These are phyloP conservation scores for Plebejus argus DNA, from an alignment of 2,888 invertebrate species.

Conservation along the genomic window DNA sequence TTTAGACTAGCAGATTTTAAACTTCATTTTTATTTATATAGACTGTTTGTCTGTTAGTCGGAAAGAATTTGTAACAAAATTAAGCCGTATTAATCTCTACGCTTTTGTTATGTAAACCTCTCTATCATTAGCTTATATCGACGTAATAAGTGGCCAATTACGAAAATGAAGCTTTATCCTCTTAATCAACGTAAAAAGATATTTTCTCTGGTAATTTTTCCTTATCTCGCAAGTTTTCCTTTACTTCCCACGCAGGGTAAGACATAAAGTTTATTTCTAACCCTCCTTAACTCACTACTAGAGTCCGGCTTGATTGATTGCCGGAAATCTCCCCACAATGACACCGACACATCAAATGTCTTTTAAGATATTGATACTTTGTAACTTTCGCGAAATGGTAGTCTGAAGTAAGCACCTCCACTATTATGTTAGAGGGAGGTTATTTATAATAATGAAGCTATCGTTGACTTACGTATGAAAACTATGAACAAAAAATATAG, in stretches of 20 bases:
- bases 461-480: background rate
- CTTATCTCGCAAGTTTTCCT: background rate
- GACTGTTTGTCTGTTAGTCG: no score
- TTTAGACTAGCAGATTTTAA: no score
- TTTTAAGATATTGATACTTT: conserved; percentile 17
- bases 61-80: no score
- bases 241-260: background rate
- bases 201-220: background rate
- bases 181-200: conserved; percentile 4
- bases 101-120: no score
- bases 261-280: background rate
- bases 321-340: conserved; percentile 3
- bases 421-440: background rate
- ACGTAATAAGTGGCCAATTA: background rate
- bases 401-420: background rate
- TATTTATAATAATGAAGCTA: background rate
- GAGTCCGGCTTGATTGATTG: background rate
- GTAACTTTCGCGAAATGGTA: background rate
- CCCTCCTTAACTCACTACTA: background rate
- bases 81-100: no score
- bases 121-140: background rate
- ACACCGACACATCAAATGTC: background rate
- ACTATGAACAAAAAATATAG: no score
- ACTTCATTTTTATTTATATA: no score
- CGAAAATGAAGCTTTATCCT: background rate